Base-by-base conservation (phyloP, 2,888 invertebrate species). In the Galeopsomyia nigrocyanea region DNA sequence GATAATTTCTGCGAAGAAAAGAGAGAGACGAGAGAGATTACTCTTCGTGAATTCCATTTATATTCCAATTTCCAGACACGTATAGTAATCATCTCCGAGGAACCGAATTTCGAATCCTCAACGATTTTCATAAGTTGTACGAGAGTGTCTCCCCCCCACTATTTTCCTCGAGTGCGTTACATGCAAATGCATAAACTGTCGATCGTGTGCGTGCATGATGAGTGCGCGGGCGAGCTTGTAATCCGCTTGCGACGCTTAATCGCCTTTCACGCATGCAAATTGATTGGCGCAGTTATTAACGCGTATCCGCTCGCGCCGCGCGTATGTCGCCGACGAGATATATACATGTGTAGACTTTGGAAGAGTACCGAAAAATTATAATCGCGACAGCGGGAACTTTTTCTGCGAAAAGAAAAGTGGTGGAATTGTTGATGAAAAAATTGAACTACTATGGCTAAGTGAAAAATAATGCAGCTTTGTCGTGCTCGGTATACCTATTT, bases 91-190 rank as follows among this genome's bases (percentile, higher is more conserved):
- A 31, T 31, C 31, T 31, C 63, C 26, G 26, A 70, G 31, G 31
- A 70, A 70, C 70, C 65, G 70, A 64, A 70, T 69, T 63, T 19
- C 39, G 22, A 16, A 31, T 57, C 57, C 47, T 50, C 60, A n/a
- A 31, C 64, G 39, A 39, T 39, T 39, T 39, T 39, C 10, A 39
- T n/a, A 39, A 39, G 7, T 39, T 39, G 13, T 10, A 7, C 39
- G 39, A 39, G 13, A 1, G 13, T 3, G 1, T 7, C 39, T 3
- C 13, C 7, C 1, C 39, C 13, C 7, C 13, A 3, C 13, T 39
- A 1, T 7, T 39, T 13, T 39, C 39, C 39, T 39, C 39, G 13
- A 39, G 39, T 3, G 39, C 5, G 26, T 7, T 39, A 39, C 39
- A 39, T 39, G 39, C 13, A 39, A 39, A 39, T 10, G 39, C 39